Evolutionary conservation across 2,888 invertebrate genomes (phyloP), one percentile per base, ranked within the genome.

Genomic region (Acrobasis consociella): DNA sequence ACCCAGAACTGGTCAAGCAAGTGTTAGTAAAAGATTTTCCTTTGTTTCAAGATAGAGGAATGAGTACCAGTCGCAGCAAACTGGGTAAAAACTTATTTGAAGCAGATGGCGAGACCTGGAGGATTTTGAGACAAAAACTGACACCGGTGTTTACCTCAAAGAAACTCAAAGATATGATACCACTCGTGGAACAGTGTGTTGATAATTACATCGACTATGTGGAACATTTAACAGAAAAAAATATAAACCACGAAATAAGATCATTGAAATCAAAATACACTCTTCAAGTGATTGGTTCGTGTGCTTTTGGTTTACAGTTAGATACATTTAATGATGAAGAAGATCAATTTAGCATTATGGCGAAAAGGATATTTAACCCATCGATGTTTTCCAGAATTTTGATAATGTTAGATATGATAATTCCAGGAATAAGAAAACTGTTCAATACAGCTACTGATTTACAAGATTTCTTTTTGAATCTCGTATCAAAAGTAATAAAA

Each of bases 21-120:
- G 70, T 82, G 0, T 62, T 79, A 0, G 66, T 75, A 2, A 74
- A 73, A 22, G 80, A 82, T 59, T 82, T 81, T 58, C 65, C 67
- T n/a, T 61, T 70, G 58, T 82, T 82, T 64, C 68, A 74, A 58
- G 67, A 72, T 15, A 70, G 81, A 49, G 83, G 81, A 0, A 11
- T 77, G 0, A 70, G 72, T 13, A 65, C 73, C 0, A 70, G 71
- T 5, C 66, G 69, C 10, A 69, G 73, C 11, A 72, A 73, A 9
- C 63, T 80, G 5, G 65, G 73, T 50, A 71, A 70, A 37, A 83
- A 81, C 55, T 59, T 84, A 11, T 76, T 82, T 52, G 64, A 69
- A 2, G 74, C 70, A 15, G 78, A 81, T 22, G 82, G 81, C 1
- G 80, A 82, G 16, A 66, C 71, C 5, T 85, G 85, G 85, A 78